A percentile compares a stretch with the other conserved stretches of the same genome.
Conservation (phyloP, 2,888 invertebrate genomes). For the Acrocyrtus sp. region DNA sequence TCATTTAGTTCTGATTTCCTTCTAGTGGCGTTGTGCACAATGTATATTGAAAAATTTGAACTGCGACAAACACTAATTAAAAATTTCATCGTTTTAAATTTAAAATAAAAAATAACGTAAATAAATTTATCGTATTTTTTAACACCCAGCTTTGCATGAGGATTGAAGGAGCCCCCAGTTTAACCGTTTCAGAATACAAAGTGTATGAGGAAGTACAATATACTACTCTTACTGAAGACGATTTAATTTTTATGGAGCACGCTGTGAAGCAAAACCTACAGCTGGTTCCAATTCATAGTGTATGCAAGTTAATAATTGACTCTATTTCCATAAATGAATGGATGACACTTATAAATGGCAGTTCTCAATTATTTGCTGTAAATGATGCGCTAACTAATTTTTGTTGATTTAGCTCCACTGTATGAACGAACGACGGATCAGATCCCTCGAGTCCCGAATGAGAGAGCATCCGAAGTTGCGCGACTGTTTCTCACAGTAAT, state of each 20-base stretch:
- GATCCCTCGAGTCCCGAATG: constrained; percentile 51
- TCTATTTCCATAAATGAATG: not conserved
- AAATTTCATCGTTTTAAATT: no score
- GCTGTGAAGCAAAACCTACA: constrained; percentile 57
- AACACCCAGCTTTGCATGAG: constrained; percentile 49
- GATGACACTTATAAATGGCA: not conserved
- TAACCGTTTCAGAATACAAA: constrained; percentile 48
- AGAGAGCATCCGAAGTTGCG: constrained; percentile 55
- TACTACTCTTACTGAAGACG: constrained; percentile 39
- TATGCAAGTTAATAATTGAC: constrained; percentile 4
- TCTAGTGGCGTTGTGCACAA: no score
- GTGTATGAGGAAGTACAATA: constrained; percentile 31
- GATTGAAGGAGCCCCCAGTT: constrained; percentile 56
- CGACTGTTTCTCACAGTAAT: no score
- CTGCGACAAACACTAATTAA: no score
- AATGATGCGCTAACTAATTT: constrained; percentile 2
- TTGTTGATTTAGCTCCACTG: constrained; percentile 47
- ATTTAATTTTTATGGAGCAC: constrained; percentile 54
- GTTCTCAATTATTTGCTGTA: no score
- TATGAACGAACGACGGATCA: constrained; percentile 57
- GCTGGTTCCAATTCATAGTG: constrained; percentile 57
- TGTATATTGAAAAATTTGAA: no score
- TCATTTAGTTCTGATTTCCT: no score
- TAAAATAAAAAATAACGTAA: no score
- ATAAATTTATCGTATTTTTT: not conserved